phyloP scores from a whole-genome alignment of 2,888 invertebrate species.

The Caenorhabditis angaria region DNA sequence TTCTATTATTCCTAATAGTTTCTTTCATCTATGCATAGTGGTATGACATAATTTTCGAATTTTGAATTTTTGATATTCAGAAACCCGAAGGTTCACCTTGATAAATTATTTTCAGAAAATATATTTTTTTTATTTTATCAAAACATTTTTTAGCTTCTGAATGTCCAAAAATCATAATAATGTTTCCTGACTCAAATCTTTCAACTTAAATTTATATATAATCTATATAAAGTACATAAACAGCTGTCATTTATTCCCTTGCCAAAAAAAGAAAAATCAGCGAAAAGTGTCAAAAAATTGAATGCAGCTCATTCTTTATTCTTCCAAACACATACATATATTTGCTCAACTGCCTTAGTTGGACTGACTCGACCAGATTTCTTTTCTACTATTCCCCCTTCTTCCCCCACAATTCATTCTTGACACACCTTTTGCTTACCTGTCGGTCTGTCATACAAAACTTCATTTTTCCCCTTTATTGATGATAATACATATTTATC shows the following conservation, averaged over 20 bases:
- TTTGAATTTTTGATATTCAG: too few species aligned
- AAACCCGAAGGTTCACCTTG: too few species aligned
- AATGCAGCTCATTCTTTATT: not conserved
- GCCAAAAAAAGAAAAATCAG: not conserved
- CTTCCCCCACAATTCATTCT: not conserved
- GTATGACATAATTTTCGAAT: too few species aligned
- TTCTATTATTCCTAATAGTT: not conserved
- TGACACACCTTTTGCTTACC: not conserved
- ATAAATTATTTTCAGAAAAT: too few species aligned
- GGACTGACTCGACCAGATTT: conserved; percentile 29
- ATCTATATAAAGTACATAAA: not conserved
- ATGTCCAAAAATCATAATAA: too few species aligned
- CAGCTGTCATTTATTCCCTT: conserved; percentile 4
- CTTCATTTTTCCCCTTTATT: not conserved
- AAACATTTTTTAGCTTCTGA: too few species aligned
- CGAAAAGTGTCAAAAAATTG: conserved; percentile 7
- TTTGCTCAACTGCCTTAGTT: conserved; percentile 49
- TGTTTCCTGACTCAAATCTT: not conserved
- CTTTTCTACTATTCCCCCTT: conserved; percentile 31
- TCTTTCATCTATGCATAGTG: too few species aligned
- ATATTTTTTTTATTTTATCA: too few species aligned
- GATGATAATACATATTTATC: not conserved
- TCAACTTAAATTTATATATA: not conserved
- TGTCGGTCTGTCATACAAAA: not conserved
- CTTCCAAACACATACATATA: conserved; percentile 9